Percentiles rank a stretch among this genome's conserved stretches.
Evolutionary conservation across 2,797 vertebrate species (phyloP).

Genomic region (Adelosebastes latens): DNA sequence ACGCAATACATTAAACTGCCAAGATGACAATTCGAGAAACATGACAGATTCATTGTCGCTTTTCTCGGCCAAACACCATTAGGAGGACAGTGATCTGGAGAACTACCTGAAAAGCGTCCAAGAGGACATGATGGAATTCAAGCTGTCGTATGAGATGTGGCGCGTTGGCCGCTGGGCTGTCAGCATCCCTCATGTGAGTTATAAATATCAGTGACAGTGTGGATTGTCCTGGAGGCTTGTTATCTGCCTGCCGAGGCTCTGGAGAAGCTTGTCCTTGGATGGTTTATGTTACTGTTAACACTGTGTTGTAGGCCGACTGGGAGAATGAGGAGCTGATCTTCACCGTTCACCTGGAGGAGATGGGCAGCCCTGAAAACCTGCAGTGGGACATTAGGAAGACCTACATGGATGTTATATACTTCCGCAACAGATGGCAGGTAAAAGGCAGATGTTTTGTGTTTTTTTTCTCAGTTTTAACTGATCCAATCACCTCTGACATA

Average conservation of each 20-base stretch:
- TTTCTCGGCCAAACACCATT: conserved; percentile 30
- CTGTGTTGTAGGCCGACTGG: conserved; percentile 68
- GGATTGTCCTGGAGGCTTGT: conserved; percentile 47
- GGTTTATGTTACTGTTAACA: conserved; percentile 40
- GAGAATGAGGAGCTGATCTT: conserved; percentile 73
- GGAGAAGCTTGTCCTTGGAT: conserved; percentile 46
- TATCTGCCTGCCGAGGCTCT: conserved; percentile 31
- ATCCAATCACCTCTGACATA: background rate
- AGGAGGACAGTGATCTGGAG: conserved; percentile 78
- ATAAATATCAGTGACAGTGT: conserved; percentile 41
- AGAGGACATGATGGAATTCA: conserved; percentile 84
- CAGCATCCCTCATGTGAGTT: conserved; percentile 80
- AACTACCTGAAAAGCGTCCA: conserved; percentile 66
- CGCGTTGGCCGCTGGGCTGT: conserved; percentile 79
- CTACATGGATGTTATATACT: conserved; percentile 74
- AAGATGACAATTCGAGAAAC: conserved; percentile 20
- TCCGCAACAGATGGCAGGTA: conserved; percentile 81
- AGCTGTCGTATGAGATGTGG: conserved; percentile 87
- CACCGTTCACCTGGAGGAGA: conserved; percentile 80
- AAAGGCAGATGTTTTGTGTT: background rate
- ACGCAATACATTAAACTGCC: background rate
- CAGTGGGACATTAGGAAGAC: conserved; percentile 83
- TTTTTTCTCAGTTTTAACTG: background rate
- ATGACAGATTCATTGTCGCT: conserved; percentile 30
- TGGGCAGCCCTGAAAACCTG: conserved; percentile 79